Evolutionary conservation across 2,888 invertebrate genomes (phyloP).

Genomic region (Drosophila neotestacea): DNA sequence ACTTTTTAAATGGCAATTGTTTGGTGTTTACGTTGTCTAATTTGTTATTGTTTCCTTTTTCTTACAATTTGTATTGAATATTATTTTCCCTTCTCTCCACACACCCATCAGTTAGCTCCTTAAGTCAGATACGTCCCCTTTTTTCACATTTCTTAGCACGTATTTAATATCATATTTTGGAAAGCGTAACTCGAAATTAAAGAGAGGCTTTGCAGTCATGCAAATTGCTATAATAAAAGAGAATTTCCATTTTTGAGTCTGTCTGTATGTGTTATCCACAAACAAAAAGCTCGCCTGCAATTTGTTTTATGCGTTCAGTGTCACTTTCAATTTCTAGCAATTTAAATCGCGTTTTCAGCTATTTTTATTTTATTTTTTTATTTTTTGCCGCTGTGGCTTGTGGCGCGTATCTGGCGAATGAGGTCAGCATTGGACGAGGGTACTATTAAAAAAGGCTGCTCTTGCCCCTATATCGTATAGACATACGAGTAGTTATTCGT

Average conservation of each 20-base stretch:
- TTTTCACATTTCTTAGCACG: constrained; percentile 31
- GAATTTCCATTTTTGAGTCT: constrained; percentile 34
- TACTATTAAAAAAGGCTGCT: constrained; percentile 40
- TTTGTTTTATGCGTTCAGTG: constrained; percentile 64
- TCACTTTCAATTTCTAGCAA: constrained; percentile 79
- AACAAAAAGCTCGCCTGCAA: constrained; percentile 46
- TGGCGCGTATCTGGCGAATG: constrained; percentile 60
- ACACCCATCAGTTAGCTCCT: constrained; percentile 16
- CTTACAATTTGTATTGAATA: constrained; percentile 13
- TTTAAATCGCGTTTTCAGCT: constrained; percentile 70
- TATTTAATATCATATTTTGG: constrained; percentile 28
- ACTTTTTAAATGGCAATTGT: constrained; percentile 46
- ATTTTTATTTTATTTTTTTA: constrained; percentile 19
- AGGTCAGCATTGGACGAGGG: constrained; percentile 55
- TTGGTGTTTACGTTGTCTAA: constrained; percentile 52
- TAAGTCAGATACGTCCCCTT: constrained; percentile 7
- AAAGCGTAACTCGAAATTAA: neutral
- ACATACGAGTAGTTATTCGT: constrained; percentile 27
- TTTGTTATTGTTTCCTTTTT: constrained; percentile 43
- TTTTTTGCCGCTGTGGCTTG: constrained; percentile 27
- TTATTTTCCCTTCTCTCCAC: constrained; percentile 5
- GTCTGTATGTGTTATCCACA: constrained; percentile 13
- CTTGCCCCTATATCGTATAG: constrained; percentile 9
- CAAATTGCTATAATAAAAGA: constrained; percentile 59
- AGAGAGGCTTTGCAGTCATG: constrained; percentile 15